Evolutionary conservation across 2,888 invertebrate species (phyloP), one percentile per base, ranked within the genome.

Genomic region (Coremacera marginata): DNA sequence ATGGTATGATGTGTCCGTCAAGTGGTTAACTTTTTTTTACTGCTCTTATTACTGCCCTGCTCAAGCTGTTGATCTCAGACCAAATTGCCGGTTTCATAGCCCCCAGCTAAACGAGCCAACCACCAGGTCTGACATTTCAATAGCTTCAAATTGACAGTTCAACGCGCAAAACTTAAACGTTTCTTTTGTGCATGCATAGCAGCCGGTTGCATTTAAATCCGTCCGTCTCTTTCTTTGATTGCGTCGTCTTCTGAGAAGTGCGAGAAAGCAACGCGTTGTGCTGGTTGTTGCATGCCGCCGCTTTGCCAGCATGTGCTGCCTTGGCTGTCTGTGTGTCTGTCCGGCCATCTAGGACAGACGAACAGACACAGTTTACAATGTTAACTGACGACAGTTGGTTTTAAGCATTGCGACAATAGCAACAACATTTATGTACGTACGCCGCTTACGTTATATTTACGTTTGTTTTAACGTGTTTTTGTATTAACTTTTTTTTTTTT

Each of bases 111-210:
- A 22, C 19, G n/a, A 67, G 14, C 44, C 8, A 60, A 55, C 74
- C 51, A 37, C 74, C 25, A 37, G 25, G 16, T 84, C 88, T 88
- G 88, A 88, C 88, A 88, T 88, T 88, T 88, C 88, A 88, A 88
- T 88, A 88, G 89, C 84, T 81, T 82, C 83, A 83, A 88, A 87
- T 88, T 88, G 88, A 88, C 88, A 88, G 88, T 86, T 88, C 87
- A 88, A 88, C 88, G 89, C 89, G 74, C 74, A 74, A 75, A 75
- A 68, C 60, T 75, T 70, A 75, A 75, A 75, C 75, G 75, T 31
- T 75, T 75, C 62, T 67, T 74, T 74, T 74, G 52, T 55, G 22
- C 37, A 60, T 57, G 37, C 65, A 52, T 49, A 16, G 49, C 27
- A 37, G 62, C 72, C 72, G 72, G 16, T 62, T 44, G 22, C 65